phyloP scores from a whole-genome alignment of 2,888 invertebrate species.

The Cosmorhoe ocellata region DNA sequence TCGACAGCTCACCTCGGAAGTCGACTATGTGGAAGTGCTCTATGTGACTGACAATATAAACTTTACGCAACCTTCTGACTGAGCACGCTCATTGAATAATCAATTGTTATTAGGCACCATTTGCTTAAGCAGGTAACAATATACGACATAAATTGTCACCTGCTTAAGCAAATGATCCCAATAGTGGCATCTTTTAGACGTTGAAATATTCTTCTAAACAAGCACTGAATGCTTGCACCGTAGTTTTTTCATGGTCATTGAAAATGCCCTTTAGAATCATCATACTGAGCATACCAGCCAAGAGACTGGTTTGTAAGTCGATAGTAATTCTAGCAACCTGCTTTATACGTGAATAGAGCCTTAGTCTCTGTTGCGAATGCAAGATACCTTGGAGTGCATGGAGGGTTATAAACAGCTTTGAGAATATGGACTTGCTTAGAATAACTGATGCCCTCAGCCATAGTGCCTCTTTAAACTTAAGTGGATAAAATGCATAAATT shows the following conservation, averaged over 20 bases:
- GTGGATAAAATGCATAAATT: too few species aligned
- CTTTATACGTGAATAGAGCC: not conserved
- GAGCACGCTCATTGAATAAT: slow-evolving; percentile 40
- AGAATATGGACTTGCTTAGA: slow-evolving; percentile 12
- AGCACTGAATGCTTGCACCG: too few species aligned
- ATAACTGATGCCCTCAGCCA: slow-evolving; percentile 25
- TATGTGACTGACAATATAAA: slow-evolving; percentile 45
- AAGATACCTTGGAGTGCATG: slow-evolving; percentile 30
- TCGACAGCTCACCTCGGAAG: slow-evolving; percentile 53
- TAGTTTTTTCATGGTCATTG: too few species aligned
- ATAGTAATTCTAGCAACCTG: not conserved
- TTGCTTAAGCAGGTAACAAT: slow-evolving; percentile 32
- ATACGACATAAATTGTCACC: too few species aligned
- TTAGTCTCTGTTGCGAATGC: slow-evolving; percentile 30
- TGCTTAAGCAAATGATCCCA: too few species aligned
- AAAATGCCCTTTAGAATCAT: too few species aligned
- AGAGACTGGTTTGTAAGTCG: too few species aligned
- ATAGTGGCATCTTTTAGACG: too few species aligned
- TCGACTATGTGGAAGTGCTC: slow-evolving; percentile 49
- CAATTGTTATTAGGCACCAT: slow-evolving; percentile 36
- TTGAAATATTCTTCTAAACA: too few species aligned
- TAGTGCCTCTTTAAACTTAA: not conserved
- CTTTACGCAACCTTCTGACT: slow-evolving; percentile 46
- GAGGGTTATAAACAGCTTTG: slow-evolving; percentile 28
- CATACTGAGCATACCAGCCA: too few species aligned